These are phyloP conservation scores for Montipora foliosa DNA, from an alignment of 64 coral and sea anemone genomes.

Conservation along the genomic window DNA sequence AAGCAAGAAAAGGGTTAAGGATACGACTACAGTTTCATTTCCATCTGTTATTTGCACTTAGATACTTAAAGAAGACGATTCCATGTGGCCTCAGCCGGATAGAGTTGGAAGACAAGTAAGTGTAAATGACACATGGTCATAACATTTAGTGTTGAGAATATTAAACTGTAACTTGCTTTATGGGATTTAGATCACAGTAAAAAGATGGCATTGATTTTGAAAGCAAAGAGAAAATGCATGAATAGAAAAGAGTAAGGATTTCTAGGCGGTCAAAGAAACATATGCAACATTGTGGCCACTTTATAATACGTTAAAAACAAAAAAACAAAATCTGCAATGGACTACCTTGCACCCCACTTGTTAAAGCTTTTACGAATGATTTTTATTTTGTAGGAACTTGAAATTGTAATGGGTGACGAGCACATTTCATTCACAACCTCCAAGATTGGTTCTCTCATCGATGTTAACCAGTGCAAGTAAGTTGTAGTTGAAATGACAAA, in stretches of 20 bases:
- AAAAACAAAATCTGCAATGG: too few relatives aligned
- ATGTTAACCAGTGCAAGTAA: slow-evolving; percentile 99
- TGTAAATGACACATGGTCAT: background rate
- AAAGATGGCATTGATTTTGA: too few relatives aligned
- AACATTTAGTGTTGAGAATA: background rate
- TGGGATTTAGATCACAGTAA: too few relatives aligned
- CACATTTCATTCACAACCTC: slow-evolving; percentile 99
- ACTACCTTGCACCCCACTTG: background rate
- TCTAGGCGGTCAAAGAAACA: too few relatives aligned
- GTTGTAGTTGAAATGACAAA: background rate
- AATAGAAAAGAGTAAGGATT: too few relatives aligned
- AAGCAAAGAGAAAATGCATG: too few relatives aligned
- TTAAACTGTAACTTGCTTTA: too few relatives aligned
- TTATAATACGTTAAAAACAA: too few relatives aligned
- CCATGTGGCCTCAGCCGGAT: slow-evolving; percentile 95
- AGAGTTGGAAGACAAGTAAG: slow-evolving; percentile 94
- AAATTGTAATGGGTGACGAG: slow-evolving; percentile 91
- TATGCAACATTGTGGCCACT: too few relatives aligned
- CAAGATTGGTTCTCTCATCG: slow-evolving; percentile 97
- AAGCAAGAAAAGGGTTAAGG: background rate
- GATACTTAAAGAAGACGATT: slow-evolving; percentile 95
- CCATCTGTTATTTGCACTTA: background rate
- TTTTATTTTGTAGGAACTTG: slow-evolving; percentile 73
- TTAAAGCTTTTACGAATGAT: background rate
- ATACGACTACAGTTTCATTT: background rate